These are phyloP conservation scores for Willisornis vidua DNA, from an alignment of 2,113 vertebrate species.

Conservation along the genomic window DNA sequence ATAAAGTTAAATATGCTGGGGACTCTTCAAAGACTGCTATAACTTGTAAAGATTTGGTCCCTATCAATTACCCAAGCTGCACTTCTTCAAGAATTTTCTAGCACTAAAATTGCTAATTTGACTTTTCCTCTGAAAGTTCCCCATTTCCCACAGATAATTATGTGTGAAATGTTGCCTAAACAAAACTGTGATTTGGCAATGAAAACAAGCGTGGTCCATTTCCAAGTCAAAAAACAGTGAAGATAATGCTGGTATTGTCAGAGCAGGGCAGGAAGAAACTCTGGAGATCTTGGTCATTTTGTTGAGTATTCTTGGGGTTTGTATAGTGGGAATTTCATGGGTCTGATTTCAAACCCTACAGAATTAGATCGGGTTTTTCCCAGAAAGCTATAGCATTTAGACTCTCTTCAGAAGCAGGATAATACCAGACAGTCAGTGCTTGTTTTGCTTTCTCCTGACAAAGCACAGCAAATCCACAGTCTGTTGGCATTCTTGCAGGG, in stretches of 20 bases:
- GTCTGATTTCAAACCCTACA: not conserved
- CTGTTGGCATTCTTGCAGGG: not conserved
- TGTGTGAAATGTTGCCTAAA: constrained; percentile 57
- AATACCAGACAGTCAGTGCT: not conserved
- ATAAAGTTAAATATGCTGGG: constrained; percentile 67
- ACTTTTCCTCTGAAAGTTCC: constrained; percentile 39
- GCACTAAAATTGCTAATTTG: constrained; percentile 61
- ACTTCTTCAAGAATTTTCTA: constrained; percentile 20
- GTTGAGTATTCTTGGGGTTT: not conserved
- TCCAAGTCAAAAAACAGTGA: not conserved
- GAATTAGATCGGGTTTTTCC: not conserved
- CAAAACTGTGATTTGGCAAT: constrained; percentile 10
- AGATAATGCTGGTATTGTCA: not conserved
- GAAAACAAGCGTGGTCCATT: not conserved
- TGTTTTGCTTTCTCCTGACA: not conserved
- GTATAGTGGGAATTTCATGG: not conserved
- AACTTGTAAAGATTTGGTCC: constrained; percentile 54
- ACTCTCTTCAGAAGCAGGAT: not conserved
- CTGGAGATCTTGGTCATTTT: not conserved
- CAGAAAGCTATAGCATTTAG: not conserved
- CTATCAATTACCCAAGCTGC: constrained; percentile 42
- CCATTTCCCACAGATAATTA: constrained; percentile 50
- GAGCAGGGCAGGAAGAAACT: not conserved
- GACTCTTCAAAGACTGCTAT: constrained; percentile 66
- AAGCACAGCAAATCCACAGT: not conserved